Base-by-base conservation (phyloP, 2,888 invertebrate genomes). In the Arrhopalites spinosus region DNA sequence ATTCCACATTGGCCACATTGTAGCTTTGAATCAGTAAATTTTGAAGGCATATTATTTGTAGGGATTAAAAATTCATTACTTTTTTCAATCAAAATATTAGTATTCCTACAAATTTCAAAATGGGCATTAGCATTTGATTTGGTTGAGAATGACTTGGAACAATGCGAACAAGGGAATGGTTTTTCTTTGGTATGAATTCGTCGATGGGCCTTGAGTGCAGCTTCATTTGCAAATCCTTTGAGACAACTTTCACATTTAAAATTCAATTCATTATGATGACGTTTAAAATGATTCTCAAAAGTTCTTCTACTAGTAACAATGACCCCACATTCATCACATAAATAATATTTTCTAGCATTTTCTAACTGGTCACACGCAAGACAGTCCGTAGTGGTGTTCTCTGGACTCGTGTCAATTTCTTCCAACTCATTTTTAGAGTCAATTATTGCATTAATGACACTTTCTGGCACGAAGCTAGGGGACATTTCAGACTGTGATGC, bases 311-410 rank as follows among this genome's bases (percentile, higher is more conserved):
- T 75, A 2, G n/a, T 69, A 29, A 78, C 71, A 23, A 30, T 23
- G 0, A 64, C 66, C 1, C 79, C 79, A 53, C 79, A 79, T 59
- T 50, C 53, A 30, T 79, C 78, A 68, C 79, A 79, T n/a, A 79
- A 69, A 56, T 59, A 77, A 7, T 66, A 59, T 23, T 25, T 20
- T 15, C 27, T 27, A 23, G 25, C 7, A 61, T 61, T 8, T 61
- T 61, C 61, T 17, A 20, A 20, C 3, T 5, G 3, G 53, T 17
- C 53, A 53, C n/a, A 20, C 3, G 53, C 17, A 53, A 20, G 7
- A 20, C 17, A 20, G 20, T 53, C 36, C 36, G 36, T 36, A 3
- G 5, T 36, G 36, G 3, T 36, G 36, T 36, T 36, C 36, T 7
- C 36, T n/a, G n/a, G n/a, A n/a, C n/a, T n/a, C n/a, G n/a, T n/a